Evolutionary conservation across 2,113 vertebrate species (phyloP).

Genomic region (Platysternon megacephalum): DNA sequence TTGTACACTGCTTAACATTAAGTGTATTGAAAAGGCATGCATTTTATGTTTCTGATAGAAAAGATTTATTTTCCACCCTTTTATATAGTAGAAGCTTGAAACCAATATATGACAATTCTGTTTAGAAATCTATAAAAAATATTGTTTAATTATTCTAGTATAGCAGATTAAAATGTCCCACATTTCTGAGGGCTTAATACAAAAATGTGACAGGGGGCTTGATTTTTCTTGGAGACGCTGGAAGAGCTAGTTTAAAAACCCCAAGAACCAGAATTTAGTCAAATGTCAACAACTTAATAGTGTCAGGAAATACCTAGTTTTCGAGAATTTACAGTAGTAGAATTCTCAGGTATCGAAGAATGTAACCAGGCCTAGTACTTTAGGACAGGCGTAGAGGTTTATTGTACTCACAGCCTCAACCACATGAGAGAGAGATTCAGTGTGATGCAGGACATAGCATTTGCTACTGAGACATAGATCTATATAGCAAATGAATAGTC

Average conservation of each 20-base stretch:
- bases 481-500: background rate
- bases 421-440: background rate
- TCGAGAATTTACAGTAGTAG: background rate
- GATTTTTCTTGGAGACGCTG: background rate
- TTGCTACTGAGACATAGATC: background rate
- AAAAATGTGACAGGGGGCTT: background rate
- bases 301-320: background rate
- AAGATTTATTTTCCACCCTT: slow-evolving; percentile 29
- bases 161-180: background rate
- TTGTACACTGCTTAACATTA: background rate
- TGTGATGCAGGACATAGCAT: background rate
- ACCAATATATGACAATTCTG: background rate
- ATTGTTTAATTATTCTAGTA: background rate
- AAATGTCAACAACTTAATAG: background rate
- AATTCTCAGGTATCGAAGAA: background rate
- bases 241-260: background rate
- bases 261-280: background rate
- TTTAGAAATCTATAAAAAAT: background rate
- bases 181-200: background rate
- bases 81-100: background rate
- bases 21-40: background rate
- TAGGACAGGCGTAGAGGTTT: background rate
- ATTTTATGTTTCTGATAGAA: background rate
- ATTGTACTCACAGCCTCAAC: background rate
- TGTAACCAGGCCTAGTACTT: background rate